Evolutionary conservation across 2,888 invertebrate species (phyloP), one percentile per base, ranked within the genome.

Genomic region (Dynastes tityus): DNA sequence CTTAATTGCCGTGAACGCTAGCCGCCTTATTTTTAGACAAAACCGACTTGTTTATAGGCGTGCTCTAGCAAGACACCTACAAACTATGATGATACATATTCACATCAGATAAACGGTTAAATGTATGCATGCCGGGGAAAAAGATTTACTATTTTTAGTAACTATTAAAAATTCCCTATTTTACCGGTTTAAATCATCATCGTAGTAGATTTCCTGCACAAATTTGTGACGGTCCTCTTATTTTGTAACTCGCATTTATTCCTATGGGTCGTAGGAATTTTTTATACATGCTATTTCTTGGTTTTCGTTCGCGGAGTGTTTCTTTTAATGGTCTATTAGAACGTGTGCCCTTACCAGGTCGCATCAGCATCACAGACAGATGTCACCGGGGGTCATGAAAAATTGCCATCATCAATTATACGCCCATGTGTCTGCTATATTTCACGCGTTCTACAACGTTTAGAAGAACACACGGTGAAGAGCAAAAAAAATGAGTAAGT

Each of bases 351-450:
- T 82, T 81, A 80, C 81, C 53, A 45, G 61, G 61, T 61, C 73
- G 65, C 55, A 65, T 71, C 73, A 67, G 51, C 45, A 13, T 65
- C 58, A 9, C 37, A 81, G 84, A 84, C 86, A 85, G 85, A 86
- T 86, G 87, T 87, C 87, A 83, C 80, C 80, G 32, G 82, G 84
- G 85, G 85, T 87, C 83, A 84, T 88, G 87, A 88, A 87, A 87
- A 87, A 87, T 87, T 87, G 84, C 87, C 83, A 81, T 85, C 87
- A 88, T 88, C 86, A 87, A 87, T 88, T 87, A 87, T 85, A 82
- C 83, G 80, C 81, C 82, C 83, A 82, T 79, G 79, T 81, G 81
- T 74, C 75, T 75, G 73, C 45, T 74, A 61, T 74, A 63, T 74
- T 74, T 74, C 73, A 74, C 61, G 61, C 73, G 58, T 61, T 58